A percentile compares a stretch with the other conserved stretches of the same genome.
phyloP scores from a whole-genome alignment of 2,888 invertebrate species.

The Eupithecia vulgata region DNA sequence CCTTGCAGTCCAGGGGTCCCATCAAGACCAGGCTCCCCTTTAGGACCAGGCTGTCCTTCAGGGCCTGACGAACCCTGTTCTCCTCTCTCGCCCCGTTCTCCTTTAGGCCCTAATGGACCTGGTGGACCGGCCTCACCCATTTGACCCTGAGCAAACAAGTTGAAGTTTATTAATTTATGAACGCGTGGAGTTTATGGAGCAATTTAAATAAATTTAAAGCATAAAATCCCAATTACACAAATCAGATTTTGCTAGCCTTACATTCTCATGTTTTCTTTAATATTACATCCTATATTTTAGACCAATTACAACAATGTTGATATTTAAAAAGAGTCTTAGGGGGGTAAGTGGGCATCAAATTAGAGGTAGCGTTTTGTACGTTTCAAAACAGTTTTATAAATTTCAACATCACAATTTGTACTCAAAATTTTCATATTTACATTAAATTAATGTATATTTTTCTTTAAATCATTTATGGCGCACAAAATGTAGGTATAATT shows the following conservation, averaged over 20 bases:
- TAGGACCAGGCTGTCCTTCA: conserved; percentile 90
- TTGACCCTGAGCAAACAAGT: conserved; percentile 79
- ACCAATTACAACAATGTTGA: no score
- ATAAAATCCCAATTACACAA: background rate
- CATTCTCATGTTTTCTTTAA: no score
- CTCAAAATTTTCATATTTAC: no score
- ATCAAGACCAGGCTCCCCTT: conserved; percentile 90
- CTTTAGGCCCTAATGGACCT: conserved; percentile 85
- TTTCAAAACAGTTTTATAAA: no score
- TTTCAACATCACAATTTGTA: no score
- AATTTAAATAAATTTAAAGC: background rate
- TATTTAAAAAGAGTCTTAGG: no score
- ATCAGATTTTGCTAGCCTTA: background rate
- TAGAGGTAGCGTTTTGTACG: no score
- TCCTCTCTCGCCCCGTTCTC: conserved; percentile 89
- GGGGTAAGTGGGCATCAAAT: no score
- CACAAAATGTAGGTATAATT: no score
- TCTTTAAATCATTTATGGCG: no score
- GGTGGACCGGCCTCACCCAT: conserved; percentile 88
- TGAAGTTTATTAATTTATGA: conserved; percentile 13
- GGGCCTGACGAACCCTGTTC: conserved; percentile 84
- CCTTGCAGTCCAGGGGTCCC: conserved; percentile 88
- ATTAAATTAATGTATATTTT: no score
- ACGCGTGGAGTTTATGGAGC: background rate
- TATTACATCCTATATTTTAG: no score